Conservation (phyloP, 2,888 invertebrate species). For the Drosophila mettleri region DNA sequence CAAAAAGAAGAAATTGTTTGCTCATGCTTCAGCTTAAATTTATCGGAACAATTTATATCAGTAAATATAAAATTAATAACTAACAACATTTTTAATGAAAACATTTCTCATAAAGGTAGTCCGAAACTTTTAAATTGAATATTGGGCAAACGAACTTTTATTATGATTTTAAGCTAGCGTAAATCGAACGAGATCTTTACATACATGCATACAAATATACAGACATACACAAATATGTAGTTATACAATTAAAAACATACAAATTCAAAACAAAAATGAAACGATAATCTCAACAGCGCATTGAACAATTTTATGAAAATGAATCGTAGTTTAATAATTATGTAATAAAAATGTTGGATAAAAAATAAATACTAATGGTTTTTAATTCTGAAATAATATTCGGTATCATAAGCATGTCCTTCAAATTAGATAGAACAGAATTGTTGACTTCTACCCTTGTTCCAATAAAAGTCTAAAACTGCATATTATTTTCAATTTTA, state of each 20-base stretch:
- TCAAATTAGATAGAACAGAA: neutral
- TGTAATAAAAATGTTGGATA: constrained; percentile 75
- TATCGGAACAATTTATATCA: neutral
- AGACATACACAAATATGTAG: constrained; percentile 57
- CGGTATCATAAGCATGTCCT: neutral
- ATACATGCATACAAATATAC: constrained; percentile 54
- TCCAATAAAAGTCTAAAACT: no score
- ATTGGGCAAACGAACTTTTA: constrained; percentile 9
- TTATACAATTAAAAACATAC: constrained; percentile 58
- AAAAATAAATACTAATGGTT: constrained; percentile 39
- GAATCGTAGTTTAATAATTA: constrained; percentile 66
- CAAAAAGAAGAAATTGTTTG: constrained; percentile 8
- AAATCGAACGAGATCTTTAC: constrained; percentile 59
- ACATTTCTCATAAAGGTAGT: neutral
- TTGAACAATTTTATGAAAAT: constrained; percentile 73
- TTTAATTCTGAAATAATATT: neutral
- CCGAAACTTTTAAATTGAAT: constrained; percentile 17
- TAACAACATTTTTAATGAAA: neutral
- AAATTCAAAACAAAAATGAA: constrained; percentile 29
- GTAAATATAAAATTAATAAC: neutral
- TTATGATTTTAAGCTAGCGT: constrained; percentile 41
- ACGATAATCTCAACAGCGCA: constrained; percentile 64
- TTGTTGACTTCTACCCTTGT: neutral
- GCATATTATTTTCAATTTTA: neutral
- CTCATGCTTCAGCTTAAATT: constrained; percentile 9